These are phyloP conservation scores for Phrixothrix hirtus DNA, from an alignment of 2,888 invertebrate genomes.

Conservation along the genomic window DNA sequence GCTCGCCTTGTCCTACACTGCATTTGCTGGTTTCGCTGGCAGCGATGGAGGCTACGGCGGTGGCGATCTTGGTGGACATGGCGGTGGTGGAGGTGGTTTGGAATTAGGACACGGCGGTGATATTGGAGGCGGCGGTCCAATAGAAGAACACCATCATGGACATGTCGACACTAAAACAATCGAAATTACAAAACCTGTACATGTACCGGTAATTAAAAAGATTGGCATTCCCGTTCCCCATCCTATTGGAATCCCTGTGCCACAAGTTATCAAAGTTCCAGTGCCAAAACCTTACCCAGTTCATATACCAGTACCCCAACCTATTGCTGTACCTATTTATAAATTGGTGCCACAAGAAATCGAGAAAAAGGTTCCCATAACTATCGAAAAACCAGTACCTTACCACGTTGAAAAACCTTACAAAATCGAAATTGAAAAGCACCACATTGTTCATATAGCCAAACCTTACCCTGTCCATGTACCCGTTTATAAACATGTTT, in stretches of 20 bases:
- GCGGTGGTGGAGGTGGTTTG: conserved; percentile 49
- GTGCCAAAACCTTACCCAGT: conserved; percentile 78
- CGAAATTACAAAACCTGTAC: conserved; percentile 71
- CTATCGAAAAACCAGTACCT: conserved; percentile 72
- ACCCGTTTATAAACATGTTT: conserved; percentile 74
- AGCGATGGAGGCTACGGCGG: conserved; percentile 51
- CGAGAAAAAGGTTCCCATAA: conserved; percentile 73
- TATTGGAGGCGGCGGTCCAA: conserved; percentile 45
- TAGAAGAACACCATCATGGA: conserved; percentile 59
- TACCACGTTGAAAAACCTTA: conserved; percentile 75
- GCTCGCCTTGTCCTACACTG: conserved; percentile 38
- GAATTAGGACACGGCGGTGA: conserved; percentile 50
- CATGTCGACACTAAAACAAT: conserved; percentile 63
- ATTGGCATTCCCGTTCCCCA: conserved; percentile 75
- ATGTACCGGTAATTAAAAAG: conserved; percentile 72
- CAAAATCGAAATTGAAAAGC: conserved; percentile 76
- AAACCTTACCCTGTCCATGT: conserved; percentile 76
- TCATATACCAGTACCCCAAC: conserved; percentile 71
- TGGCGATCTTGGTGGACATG: conserved; percentile 51
- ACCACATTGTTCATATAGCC: conserved; percentile 65
- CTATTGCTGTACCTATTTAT: conserved; percentile 73
- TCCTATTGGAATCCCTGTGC: conserved; percentile 72
- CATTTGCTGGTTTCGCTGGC: conserved; percentile 37
- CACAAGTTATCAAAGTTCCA: conserved; percentile 69
- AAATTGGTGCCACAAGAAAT: conserved; percentile 73